A percentile compares a stretch with the other conserved stretches of the same genome.
phyloP scores from a whole-genome alignment of 2,888 invertebrate species.

The Macaria notata region DNA sequence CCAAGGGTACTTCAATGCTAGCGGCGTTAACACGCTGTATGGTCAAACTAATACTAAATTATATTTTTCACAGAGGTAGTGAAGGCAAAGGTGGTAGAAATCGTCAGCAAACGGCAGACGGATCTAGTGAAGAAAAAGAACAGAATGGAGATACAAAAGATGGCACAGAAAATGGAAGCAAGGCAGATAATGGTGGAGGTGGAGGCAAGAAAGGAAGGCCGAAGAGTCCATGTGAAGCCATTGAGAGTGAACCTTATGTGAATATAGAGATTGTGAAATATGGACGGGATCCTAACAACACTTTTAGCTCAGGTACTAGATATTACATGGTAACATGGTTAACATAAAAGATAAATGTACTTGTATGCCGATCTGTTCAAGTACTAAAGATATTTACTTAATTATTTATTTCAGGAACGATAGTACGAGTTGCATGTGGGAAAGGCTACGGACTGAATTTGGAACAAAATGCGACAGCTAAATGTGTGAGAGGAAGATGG shows the following conservation, averaged over 20 bases:
- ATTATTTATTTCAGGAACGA: conserved; percentile 76
- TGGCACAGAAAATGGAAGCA: conserved; percentile 39
- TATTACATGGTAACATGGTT: too few relatives aligned
- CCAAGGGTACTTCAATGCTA: neutral
- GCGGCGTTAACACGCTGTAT: too few relatives aligned
- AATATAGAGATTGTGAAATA: conserved; percentile 87
- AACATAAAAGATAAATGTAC: too few relatives aligned
- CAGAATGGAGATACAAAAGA: conserved; percentile 30
- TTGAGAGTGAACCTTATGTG: conserved; percentile 84
- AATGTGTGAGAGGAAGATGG: conserved; percentile 93
- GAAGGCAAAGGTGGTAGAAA: conserved; percentile 70
- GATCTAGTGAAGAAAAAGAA: conserved; percentile 44
- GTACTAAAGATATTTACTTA: too few relatives aligned
- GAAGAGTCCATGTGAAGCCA: conserved; percentile 86
- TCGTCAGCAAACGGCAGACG: conserved; percentile 51
- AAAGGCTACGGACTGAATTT: conserved; percentile 90
- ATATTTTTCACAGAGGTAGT: conserved; percentile 53
- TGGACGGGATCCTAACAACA: conserved; percentile 86
- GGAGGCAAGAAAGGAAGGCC: conserved; percentile 73
- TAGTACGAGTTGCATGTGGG: conserved; percentile 88
- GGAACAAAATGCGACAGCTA: conserved; percentile 87
- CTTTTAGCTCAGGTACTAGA: conserved; percentile 85
- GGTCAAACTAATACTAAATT: neutral
- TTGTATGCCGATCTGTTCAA: too few relatives aligned
- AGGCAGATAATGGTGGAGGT: conserved; percentile 54